Percentiles rank a stretch among this genome's conserved stretches.
phyloP scores from a whole-genome alignment of 92 coral and sea anemone genomes.

The Isaurus tuberculatus region DNA sequence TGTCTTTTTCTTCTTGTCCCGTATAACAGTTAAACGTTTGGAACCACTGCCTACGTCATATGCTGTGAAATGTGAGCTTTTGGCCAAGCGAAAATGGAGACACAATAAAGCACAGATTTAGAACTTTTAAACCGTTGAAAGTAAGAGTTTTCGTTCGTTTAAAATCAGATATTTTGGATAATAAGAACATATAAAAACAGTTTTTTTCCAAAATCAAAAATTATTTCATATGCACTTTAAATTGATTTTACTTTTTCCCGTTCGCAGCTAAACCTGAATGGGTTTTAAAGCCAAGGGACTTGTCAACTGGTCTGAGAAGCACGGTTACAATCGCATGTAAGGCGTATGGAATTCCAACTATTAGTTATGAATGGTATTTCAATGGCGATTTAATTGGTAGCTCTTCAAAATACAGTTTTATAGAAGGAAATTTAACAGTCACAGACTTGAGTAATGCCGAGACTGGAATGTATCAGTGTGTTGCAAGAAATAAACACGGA shows the following conservation, averaged over 20 bases:
- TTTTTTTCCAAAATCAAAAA: too few species aligned
- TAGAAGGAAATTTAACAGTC: conserved; percentile 75
- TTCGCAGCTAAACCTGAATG: conserved; percentile 87
- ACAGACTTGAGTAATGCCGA: conserved; percentile 54
- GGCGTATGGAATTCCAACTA: conserved; percentile 81
- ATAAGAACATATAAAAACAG: too few species aligned
- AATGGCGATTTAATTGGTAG: conserved; percentile 69
- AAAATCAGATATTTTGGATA: too few species aligned
- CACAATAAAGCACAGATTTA: too few species aligned
- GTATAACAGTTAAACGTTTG: too few species aligned
- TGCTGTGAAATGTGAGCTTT: too few species aligned
- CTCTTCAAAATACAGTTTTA: conserved; percentile 61
- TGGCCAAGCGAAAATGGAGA: too few species aligned
- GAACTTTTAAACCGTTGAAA: too few species aligned
- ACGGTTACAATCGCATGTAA: conserved; percentile 74
- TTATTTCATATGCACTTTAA: too few species aligned
- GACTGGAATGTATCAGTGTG: conserved; percentile 94
- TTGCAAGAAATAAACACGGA: conserved; percentile 78
- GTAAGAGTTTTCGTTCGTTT: too few species aligned
- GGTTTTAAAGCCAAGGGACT: conserved; percentile 76
- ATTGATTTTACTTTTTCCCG: not conserved
- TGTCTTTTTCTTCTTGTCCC: too few species aligned
- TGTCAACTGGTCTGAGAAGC: conserved; percentile 72
- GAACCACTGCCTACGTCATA: too few species aligned
- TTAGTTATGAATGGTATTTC: conserved; percentile 76